Conservation (phyloP, 2,888 invertebrate species). For the Tipula lateralis region DNA sequence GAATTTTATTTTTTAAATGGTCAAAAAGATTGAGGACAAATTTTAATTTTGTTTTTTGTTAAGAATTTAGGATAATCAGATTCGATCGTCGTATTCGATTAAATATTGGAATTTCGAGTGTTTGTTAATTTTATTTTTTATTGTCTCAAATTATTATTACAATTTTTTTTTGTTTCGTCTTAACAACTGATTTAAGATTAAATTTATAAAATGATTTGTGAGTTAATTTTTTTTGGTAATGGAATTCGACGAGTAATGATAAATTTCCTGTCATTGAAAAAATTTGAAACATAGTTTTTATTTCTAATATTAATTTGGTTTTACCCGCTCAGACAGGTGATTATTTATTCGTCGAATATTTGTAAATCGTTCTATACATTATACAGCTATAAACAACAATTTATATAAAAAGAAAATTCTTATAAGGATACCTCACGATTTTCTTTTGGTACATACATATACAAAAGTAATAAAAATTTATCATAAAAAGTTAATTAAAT, state of each 20-base stretch:
- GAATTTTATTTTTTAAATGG: neutral
- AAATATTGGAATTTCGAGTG: slow-evolving; percentile 19
- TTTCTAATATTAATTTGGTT: neutral
- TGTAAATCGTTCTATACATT: neutral
- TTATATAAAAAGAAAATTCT: neutral
- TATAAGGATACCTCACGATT: neutral
- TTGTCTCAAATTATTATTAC: neutral
- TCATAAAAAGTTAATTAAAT: slow-evolving; percentile 20
- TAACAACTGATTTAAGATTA: neutral
- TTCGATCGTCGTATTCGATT: neutral
- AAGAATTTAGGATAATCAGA: neutral
- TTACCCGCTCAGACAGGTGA: neutral
- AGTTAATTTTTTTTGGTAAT: too few relatives aligned
- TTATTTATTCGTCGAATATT: neutral
- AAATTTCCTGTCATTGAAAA: neutral
- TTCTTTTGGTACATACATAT: neutral
- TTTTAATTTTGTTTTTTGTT: neutral
- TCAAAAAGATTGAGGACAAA: slow-evolving; percentile 16
- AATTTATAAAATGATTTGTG: neutral
- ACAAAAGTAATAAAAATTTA: neutral
- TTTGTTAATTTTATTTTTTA: neutral
- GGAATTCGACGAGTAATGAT: slow-evolving; percentile 1
- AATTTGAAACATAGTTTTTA: neutral
- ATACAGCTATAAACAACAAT: neutral
- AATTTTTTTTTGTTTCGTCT: neutral